These are phyloP conservation scores for Cerastis leucographa DNA, from an alignment of 2,888 invertebrate genomes.

Conservation along the genomic window DNA sequence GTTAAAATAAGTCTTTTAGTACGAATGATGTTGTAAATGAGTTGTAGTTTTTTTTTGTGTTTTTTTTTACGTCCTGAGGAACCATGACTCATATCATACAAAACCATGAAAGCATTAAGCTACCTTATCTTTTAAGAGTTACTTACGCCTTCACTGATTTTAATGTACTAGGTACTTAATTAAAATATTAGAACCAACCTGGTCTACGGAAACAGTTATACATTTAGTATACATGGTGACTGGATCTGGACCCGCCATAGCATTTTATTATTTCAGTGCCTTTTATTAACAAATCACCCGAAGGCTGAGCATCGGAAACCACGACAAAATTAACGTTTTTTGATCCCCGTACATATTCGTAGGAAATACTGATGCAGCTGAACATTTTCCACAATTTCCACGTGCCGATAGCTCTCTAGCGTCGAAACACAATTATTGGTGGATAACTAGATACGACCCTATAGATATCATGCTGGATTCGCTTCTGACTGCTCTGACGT, in stretches of 20 bases:
- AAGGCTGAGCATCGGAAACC: background rate
- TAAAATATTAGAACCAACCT: too few species aligned
- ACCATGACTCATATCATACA: too few species aligned
- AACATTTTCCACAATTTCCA: background rate
- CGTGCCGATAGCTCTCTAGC: background rate
- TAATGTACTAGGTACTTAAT: too few species aligned
- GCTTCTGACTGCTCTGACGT: background rate
- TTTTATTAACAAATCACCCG: background rate
- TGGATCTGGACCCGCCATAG: too few species aligned
- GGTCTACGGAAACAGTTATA: too few species aligned
- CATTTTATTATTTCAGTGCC: too few species aligned
- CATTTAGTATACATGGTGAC: too few species aligned
- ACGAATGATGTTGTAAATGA: background rate
- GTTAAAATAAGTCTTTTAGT: background rate
- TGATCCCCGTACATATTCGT: background rate
- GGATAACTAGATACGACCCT: background rate
- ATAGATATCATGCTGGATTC: background rate
- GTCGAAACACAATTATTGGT: constrained; percentile 3
- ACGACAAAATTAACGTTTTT: background rate
- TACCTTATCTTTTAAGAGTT: too few species aligned
- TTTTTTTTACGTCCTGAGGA: too few species aligned
- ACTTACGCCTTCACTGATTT: too few species aligned
- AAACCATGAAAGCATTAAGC: too few species aligned
- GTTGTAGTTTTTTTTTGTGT: too few species aligned
- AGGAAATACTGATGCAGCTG: background rate